Evolutionary conservation across 2,113 vertebrate genomes (phyloP).

Genomic region (Burhinus oedicnemus): DNA sequence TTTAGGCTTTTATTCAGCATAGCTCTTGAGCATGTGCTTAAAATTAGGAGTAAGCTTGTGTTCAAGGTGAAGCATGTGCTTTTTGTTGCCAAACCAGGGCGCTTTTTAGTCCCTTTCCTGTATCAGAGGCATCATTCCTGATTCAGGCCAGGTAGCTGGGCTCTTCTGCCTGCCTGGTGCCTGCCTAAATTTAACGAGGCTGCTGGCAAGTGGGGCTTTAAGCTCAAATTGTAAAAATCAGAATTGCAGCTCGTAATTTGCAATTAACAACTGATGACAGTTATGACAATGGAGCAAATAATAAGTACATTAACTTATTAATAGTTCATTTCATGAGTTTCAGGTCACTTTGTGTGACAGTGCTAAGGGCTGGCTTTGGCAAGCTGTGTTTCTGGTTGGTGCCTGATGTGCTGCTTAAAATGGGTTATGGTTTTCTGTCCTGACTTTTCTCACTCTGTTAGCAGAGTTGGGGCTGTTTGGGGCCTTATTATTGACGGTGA

Average conservation of each 20-base stretch:
- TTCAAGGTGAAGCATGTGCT: background rate
- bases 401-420: background rate
- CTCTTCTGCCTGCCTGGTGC: background rate
- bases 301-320: background rate
- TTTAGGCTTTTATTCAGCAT: background rate
- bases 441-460: background rate
- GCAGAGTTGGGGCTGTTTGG: background rate
- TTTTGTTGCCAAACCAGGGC: background rate
- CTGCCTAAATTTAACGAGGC: background rate
- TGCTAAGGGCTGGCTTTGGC: background rate
- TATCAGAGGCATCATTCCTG: background rate
- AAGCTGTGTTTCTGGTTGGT: background rate
- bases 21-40: background rate
- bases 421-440: background rate
- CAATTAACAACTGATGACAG: background rate
- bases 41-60: background rate
- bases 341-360: background rate
- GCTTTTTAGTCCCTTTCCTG: background rate
- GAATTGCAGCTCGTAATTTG: background rate
- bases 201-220: background rate
- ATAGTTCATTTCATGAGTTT: background rate
- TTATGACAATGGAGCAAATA: background rate
- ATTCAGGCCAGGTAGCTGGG: background rate
- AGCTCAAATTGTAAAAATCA: background rate
- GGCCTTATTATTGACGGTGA: background rate